These are phyloP conservation scores for Corapipo altera DNA, from an alignment of 2,113 vertebrate species.

Conservation along the genomic window DNA sequence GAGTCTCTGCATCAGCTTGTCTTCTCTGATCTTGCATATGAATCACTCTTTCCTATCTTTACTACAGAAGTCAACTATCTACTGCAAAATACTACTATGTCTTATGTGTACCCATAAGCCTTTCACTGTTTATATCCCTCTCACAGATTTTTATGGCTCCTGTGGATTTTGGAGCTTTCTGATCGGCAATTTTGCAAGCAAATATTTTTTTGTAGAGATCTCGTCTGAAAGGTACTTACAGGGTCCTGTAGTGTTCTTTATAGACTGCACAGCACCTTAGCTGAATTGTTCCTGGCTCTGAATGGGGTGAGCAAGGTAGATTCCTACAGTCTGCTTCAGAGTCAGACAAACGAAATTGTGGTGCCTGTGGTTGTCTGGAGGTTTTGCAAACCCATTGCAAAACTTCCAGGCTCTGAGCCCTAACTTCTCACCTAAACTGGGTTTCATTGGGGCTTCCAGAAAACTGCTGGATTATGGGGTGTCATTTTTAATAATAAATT, in stretches of 20 bases:
- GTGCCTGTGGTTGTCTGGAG: not conserved
- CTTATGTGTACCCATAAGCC: not conserved
- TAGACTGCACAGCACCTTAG: not conserved
- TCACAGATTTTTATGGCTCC: not conserved
- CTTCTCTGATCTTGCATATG: not conserved
- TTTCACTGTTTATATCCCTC: not conserved
- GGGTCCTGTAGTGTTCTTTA: not conserved
- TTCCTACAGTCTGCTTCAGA: not conserved
- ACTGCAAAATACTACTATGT: not conserved
- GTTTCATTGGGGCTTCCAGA: not conserved
- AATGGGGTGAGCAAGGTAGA: not conserved
- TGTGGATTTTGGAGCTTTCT: not conserved
- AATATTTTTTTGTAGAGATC: not conserved
- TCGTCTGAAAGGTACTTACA: not conserved
- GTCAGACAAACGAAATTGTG: not conserved
- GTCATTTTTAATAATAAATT: constrained; percentile 35
- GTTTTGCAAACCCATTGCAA: not conserved
- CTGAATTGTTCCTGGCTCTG: rapidly evolving
- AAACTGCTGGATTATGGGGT: not conserved
- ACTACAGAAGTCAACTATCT: not conserved
- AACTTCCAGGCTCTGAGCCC: not conserved
- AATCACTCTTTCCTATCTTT: not conserved
- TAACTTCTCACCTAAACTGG: not conserved
- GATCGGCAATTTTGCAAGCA: not conserved
- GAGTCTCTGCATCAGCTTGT: not conserved